Base-by-base conservation (phyloP, 2,113 vertebrate genomes). In the Bettongia penicillata region DNA sequence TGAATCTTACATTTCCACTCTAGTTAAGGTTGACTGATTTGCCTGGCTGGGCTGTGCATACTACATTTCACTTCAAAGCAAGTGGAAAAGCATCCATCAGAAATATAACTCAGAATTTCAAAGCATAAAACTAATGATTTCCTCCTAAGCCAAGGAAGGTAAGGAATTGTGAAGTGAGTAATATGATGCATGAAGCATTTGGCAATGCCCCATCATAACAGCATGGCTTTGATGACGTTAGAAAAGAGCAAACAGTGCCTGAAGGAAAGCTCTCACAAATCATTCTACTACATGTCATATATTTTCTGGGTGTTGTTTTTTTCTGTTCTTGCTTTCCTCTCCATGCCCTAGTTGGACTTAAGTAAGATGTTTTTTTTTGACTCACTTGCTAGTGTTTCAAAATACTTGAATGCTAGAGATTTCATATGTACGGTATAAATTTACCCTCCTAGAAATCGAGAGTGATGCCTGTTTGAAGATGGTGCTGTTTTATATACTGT, bases 401-500 rank as follows among this genome's bases (percentile, higher is more conserved):
- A 93, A 93, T 50, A 89, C 92, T 43, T 84, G n/a, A 84, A 84
- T 84, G 68, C 68, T 84, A 43, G 6, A 84, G n/a, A 8, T 84
- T 84, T 22, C 68, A 84, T 84, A 43, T 43, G 2, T 84, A 19
- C n/a, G 2, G 37, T 84, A 84, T 84, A 84, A 77, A 77, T 77
- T n/a, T 77, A 77, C 37, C 61, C 61, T 77, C 37, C 31, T n/a
- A 77, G 61, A 77, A 77, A 84, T 43, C 6, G 1, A 84, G n/a
- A 84, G 37, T 43, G 68, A 84, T 84, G 16, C 4, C 7, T 37
- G 1, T 93, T 94, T 47, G 19, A 94, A 93, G 91, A 51, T 47
- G 51, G 91, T 93, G 50, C 48, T 26, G 55, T 22, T 96, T 95
- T 95, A 84, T 84, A 3, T 28, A 51, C 51, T 94, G 19, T 96